Conservation (phyloP, 2,888 invertebrate species). For the Zonitis immaculata region DNA sequence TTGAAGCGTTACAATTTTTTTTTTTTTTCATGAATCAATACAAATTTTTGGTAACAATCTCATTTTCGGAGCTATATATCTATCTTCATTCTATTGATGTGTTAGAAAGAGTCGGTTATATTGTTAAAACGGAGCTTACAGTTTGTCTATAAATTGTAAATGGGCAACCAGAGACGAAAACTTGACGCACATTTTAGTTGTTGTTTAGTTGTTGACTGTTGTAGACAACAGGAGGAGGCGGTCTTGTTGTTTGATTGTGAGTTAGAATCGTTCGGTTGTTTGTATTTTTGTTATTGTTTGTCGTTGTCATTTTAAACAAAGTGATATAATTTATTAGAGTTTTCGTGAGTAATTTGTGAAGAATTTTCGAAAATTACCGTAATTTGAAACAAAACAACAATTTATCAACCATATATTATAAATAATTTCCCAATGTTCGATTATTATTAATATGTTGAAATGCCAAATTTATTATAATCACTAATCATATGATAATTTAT, state of each 20-base stretch:
- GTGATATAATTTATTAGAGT: neutral
- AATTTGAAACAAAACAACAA: no score
- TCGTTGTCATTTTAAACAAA: neutral
- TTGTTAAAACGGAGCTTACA: neutral
- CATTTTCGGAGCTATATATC: no score
- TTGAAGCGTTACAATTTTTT: neutral
- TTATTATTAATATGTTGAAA: no score
- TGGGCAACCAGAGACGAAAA: neutral
- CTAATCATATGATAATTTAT: no score
- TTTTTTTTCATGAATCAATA: no score
- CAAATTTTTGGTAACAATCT: no score
- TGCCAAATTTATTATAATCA: no score
- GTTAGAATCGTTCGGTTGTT: neutral
- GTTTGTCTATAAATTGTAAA: neutral
- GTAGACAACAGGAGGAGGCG: slow-evolving; percentile 9
- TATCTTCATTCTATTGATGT: neutral
- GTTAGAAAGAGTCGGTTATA: no score
- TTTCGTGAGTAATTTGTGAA: neutral
- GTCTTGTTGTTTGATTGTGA: no score
- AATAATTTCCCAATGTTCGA: no score
- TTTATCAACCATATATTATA: no score
- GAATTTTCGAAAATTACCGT: neutral
- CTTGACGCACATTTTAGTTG: neutral
- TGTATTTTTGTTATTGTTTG: neutral
- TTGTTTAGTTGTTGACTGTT: neutral